Conservation (phyloP, 2,113 vertebrate genomes). For the Bubo blakistoni region DNA sequence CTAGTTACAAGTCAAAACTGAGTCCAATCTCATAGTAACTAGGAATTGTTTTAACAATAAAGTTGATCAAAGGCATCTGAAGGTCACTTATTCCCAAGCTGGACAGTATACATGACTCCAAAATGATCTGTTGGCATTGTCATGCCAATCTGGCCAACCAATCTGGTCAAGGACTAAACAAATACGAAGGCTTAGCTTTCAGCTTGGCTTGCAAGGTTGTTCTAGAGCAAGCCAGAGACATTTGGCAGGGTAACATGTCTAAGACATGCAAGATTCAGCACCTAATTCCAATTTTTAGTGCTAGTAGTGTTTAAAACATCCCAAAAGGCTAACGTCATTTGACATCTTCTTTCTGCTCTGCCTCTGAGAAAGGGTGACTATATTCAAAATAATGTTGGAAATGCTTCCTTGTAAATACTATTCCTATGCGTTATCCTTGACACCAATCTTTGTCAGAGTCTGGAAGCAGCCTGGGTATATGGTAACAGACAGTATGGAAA, state of each 20-base stretch:
- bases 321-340: background rate
- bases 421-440: background rate
- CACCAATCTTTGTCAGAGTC: background rate
- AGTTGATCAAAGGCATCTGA: slow-evolving; percentile 47
- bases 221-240: slow-evolving; percentile 39
- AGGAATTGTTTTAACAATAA: slow-evolving; percentile 52
- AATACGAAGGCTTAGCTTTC: slow-evolving; percentile 40
- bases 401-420: background rate
- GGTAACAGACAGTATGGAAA: background rate
- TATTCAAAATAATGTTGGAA: background rate
- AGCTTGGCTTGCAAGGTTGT: slow-evolving; percentile 35
- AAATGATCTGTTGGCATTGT: slow-evolving; percentile 44
- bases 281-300: background rate
- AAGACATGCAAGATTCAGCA: background rate
- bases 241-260: background rate
- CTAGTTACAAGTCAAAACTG: slow-evolving; percentile 36
- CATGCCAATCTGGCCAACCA: slow-evolving; percentile 40
- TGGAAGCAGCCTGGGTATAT: background rate
- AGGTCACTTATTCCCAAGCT: background rate
- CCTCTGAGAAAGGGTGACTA: background rate
- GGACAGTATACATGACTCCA: background rate
- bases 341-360: background rate
- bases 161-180: slow-evolving; percentile 60
- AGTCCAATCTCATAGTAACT: slow-evolving; percentile 17
- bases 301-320: background rate